phyloP scores from a whole-genome alignment of 2,797 vertebrate genomes.

The Liasis olivaceus region DNA sequence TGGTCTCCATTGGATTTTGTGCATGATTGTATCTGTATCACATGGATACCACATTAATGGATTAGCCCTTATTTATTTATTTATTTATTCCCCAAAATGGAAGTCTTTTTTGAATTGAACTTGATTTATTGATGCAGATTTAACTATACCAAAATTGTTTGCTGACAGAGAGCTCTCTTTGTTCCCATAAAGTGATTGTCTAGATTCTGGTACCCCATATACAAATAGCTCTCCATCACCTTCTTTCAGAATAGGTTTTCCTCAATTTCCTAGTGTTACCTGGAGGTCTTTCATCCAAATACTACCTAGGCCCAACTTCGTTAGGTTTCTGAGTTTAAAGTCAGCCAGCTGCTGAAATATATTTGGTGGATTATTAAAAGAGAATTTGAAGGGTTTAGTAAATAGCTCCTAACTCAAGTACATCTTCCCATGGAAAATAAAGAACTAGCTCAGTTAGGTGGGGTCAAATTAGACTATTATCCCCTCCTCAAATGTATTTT shows the following conservation, averaged over 20 bases:
- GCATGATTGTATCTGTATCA: background rate
- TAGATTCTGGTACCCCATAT: background rate
- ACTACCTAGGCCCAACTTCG: background rate
- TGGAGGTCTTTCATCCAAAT: background rate
- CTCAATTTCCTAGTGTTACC: background rate
- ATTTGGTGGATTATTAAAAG: background rate
- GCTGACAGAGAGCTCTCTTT: background rate
- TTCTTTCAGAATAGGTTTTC: background rate
- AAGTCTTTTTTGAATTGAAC: background rate
- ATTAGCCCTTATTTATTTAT: background rate
- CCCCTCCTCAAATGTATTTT: background rate
- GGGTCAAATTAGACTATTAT: background rate
- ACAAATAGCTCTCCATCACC: background rate
- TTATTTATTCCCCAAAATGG: background rate
- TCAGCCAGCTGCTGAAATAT: background rate
- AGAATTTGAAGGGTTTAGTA: background rate
- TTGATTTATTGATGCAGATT: background rate
- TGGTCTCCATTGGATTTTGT: background rate
- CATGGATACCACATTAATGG: background rate
- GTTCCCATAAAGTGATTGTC: background rate
- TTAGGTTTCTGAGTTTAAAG: background rate
- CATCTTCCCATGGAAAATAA: background rate
- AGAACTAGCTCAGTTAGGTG: background rate
- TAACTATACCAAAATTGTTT: background rate
- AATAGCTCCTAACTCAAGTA: background rate